Evolutionary conservation across 2,888 invertebrate species (phyloP), one percentile per base, ranked within the genome.

Genomic region (Macaria notata): DNA sequence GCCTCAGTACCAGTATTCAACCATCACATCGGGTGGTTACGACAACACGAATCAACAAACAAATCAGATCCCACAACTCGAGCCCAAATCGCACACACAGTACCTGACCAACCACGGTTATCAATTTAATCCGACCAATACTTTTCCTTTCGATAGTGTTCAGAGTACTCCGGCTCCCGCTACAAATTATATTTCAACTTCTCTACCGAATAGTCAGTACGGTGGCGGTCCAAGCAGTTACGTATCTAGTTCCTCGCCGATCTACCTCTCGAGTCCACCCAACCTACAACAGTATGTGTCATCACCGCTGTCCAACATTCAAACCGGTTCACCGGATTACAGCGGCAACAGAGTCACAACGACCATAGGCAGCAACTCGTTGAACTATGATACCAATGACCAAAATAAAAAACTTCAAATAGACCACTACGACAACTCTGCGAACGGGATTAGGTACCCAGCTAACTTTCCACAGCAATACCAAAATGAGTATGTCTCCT

Each of bases 381-480:
- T 75, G 4, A 78, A 65, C 57, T 87, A 79, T 57, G 83, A 85
- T 9, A 78, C 58, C 43, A 81, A 74, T 62, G 83, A 85, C 4
- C 66, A 68, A 9, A 80, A 72, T 63, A 86, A 87, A 66, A 84
- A 84, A 60, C 78, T 88, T 63, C 83, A 84, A 65, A 84, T 88
- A 51, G 88, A 90, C 64, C 88, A 89, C 70, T 91, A 86, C 58
- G 87, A 91, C 63, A 91, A 89, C 62, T 83, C 88, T 9, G 84
- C 78, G 4, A 86, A 83, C 64, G 88, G 88, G 4, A 72, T 89
- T 0, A 80, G 86, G 62, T 88, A 84, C 69, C 85, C 86, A 0
- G 64, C 69, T 9, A 84, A 77, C 64, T 54, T 74, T 0, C 85
- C 81, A 53, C 79, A 78, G 53, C 88, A 86, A 62, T 85, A 83